Percentiles rank a stretch among this genome's conserved stretches.
Evolutionary conservation across 2,888 invertebrate genomes (phyloP).

Genomic region (Drosophila colorata): DNA sequence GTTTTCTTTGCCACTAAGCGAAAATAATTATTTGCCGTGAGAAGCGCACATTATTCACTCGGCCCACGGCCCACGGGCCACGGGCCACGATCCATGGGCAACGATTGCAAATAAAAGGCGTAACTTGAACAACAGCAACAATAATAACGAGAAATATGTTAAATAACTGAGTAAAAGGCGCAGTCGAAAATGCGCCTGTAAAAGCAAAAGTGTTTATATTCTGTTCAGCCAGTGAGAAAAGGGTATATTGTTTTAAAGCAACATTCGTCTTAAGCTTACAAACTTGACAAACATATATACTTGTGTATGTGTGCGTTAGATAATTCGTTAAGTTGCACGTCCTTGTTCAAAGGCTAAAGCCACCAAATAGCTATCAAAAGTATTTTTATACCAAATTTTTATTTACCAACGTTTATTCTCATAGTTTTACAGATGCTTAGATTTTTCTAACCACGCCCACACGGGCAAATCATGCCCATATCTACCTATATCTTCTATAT

Average conservation of each 20-base stretch:
- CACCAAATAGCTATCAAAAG: too few species aligned
- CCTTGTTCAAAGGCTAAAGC: too few species aligned
- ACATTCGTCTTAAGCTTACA: too few species aligned
- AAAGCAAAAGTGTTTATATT: conserved; percentile 68
- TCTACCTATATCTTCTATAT: too few species aligned
- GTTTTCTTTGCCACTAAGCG: conserved; percentile 61
- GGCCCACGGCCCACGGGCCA: conserved; percentile 10
- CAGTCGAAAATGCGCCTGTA: conserved; percentile 52
- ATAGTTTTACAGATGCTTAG: too few species aligned
- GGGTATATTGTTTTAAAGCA: not conserved
- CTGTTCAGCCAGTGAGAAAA: not conserved
- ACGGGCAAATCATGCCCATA: too few species aligned
- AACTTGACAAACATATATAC: too few species aligned
- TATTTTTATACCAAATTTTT: too few species aligned
- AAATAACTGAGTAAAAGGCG: conserved; percentile 60
- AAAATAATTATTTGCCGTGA: conserved; percentile 84
- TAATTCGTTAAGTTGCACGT: too few species aligned
- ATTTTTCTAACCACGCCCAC: too few species aligned
- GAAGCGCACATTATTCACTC: conserved; percentile 81
- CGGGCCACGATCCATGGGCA: not conserved
- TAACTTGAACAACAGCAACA: conserved; percentile 27
- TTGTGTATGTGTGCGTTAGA: too few species aligned
- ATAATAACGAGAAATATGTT: conserved; percentile 56
- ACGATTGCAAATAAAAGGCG: conserved; percentile 17
- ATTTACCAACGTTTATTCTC: too few species aligned